Evolutionary conservation across 1,140 invertebrate genomes (phyloP).

Genomic region (Akabosia matsudoensis): DNA sequence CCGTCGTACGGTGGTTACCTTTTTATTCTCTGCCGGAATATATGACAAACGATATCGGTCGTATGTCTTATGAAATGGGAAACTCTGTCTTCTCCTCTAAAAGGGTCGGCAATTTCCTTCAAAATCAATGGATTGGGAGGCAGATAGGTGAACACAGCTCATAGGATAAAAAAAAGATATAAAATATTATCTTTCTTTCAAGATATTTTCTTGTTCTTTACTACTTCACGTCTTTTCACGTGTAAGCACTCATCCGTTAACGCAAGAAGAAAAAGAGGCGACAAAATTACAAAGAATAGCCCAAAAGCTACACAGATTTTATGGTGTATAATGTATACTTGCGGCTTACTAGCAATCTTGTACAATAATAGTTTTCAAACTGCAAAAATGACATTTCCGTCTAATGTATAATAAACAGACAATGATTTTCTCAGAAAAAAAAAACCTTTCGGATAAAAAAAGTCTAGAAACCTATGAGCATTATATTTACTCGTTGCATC

Average conservation of each 20-base stretch:
- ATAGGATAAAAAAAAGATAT: conserved; percentile 6
- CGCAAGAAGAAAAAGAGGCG: not conserved
- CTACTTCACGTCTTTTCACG: not conserved
- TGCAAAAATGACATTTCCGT: too few species aligned
- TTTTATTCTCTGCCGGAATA: conserved; percentile 6
- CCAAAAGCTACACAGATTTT: not conserved
- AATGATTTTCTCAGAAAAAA: too few species aligned
- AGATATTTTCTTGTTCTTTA: not conserved
- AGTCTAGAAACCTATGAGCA: too few species aligned
- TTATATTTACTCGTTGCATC: too few species aligned
- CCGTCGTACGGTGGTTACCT: not conserved
- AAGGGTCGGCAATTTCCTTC: conserved; percentile 18
- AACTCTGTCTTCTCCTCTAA: conserved; percentile 31
- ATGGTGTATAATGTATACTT: too few species aligned
- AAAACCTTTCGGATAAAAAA: too few species aligned
- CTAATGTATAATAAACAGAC: too few species aligned
- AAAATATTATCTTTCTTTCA: not conserved
- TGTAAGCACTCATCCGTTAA: conserved; percentile 1
- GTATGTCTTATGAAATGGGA: conserved; percentile 45
- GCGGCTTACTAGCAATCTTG: too few species aligned
- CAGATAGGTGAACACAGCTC: not conserved
- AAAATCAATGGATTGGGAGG: conserved; percentile 21
- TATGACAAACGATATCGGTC: conserved; percentile 47
- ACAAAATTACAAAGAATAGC: not conserved
- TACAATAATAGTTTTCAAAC: too few species aligned